Evolutionary conservation across 2,113 vertebrate genomes (phyloP).

Genomic region (Takifugu bimaculatus): DNA sequence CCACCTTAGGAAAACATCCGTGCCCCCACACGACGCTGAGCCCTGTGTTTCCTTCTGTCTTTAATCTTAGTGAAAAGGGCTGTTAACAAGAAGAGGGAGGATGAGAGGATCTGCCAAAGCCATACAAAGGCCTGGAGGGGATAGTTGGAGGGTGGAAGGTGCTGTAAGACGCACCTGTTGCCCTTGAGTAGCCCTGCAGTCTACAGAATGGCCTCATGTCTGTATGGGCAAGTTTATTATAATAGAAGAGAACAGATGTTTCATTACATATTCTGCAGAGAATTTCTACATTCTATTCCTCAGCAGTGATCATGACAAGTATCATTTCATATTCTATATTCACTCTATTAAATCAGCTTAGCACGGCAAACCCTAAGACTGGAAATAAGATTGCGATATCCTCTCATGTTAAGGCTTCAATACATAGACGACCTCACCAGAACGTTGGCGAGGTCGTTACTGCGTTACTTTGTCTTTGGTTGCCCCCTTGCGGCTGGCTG

Average conservation of each 20-base stretch:
- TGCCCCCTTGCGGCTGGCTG: slow-evolving; percentile 62
- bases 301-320: no score
- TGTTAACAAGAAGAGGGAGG: slow-evolving; percentile 64
- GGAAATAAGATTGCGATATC: no score
- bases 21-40: slow-evolving; percentile 72
- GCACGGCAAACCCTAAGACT: no score
- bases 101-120: slow-evolving; percentile 59
- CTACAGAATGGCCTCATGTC: slow-evolving; percentile 24
- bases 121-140: slow-evolving; percentile 75
- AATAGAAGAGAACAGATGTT: not conserved
- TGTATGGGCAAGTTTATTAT: slow-evolving; percentile 7
- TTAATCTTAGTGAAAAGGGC: slow-evolving; percentile 75
- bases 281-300: no score
- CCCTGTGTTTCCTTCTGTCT: slow-evolving; percentile 65
- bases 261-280: not conserved
- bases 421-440: no score
- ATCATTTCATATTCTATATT: no score
- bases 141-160: slow-evolving; percentile 52
- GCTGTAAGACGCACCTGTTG: slow-evolving; percentile 79
- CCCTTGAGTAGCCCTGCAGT: slow-evolving; percentile 54
- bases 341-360: not conserved
- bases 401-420: not conserved
- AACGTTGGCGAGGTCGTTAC: no score
- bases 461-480: slow-evolving; percentile 17
- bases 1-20: slow-evolving; percentile 80